Evolutionary conservation across 1,140 invertebrate species (phyloP).

Genomic region (Ips typographus): DNA sequence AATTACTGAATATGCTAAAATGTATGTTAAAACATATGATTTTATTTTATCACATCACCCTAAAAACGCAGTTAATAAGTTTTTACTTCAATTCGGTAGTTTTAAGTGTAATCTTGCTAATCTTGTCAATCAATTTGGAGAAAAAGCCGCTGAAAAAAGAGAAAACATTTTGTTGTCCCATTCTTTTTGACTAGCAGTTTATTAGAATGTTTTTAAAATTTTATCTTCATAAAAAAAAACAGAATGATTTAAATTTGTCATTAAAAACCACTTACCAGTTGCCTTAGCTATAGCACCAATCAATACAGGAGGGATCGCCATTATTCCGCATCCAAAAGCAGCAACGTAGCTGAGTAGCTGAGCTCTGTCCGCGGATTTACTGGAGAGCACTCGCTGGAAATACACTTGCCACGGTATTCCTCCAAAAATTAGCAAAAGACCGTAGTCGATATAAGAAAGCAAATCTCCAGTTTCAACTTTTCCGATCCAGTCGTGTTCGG

Average conservation of each 20-base stretch:
- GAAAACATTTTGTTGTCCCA: too few species aligned
- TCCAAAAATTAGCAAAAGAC: constrained; percentile 89
- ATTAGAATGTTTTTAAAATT: too few species aligned
- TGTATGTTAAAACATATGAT: too few species aligned
- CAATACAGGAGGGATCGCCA: constrained; percentile 94
- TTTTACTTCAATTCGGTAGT: too few species aligned
- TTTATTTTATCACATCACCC: too few species aligned
- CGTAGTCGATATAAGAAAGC: constrained; percentile 88
- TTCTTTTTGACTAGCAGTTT: too few species aligned
- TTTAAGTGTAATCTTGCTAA: too few species aligned
- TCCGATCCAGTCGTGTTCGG: constrained; percentile 91
- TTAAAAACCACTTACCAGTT: constrained; percentile 65
- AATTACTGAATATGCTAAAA: too few species aligned
- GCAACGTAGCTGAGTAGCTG: constrained; percentile 96
- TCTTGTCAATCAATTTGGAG: too few species aligned
- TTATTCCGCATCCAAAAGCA: constrained; percentile 90
- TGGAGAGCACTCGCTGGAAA: constrained; percentile 95
- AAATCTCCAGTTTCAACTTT: constrained; percentile 69
- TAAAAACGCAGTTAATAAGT: too few species aligned
- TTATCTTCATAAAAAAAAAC: neutral
- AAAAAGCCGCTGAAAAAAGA: too few species aligned
- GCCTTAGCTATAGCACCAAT: constrained; percentile 96
- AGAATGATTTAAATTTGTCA: neutral
- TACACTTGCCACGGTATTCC: constrained; percentile 99
- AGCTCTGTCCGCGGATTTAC: constrained; percentile 88